phyloP scores from a whole-genome alignment of 1,140 invertebrate genomes.

The Drosophila yakuba region DNA sequence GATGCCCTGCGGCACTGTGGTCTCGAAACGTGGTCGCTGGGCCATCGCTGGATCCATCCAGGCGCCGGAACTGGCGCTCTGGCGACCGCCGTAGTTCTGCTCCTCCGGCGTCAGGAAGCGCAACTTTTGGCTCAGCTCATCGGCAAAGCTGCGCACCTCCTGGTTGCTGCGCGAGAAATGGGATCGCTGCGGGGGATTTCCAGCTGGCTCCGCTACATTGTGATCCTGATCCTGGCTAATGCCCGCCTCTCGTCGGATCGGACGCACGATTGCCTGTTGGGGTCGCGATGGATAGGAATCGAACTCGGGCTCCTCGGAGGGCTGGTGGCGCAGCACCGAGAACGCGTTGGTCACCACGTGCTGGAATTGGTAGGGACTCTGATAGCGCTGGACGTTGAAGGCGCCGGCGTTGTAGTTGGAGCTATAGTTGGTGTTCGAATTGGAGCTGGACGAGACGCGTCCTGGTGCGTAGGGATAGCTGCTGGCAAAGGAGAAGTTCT shows the following conservation, averaged over 20 bases:
- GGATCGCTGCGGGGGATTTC: conserved; percentile 44
- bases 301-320: conserved; percentile 49
- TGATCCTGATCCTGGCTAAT: conserved; percentile 9
- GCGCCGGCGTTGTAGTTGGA: conserved; percentile 15
- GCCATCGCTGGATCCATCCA: conserved; percentile 57
- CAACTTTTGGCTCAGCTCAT: conserved; percentile 77
- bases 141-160: conserved; percentile 72
- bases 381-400: conserved; percentile 64
- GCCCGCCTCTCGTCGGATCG: conserved; percentile 79
- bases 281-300: conserved; percentile 63
- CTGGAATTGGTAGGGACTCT: conserved; percentile 65
- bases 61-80: conserved; percentile 50
- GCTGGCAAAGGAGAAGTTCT: conserved; percentile 79
- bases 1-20: conserved; percentile 91
- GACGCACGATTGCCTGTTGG: conserved; percentile 85
- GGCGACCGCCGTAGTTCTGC: conserved; percentile 50
- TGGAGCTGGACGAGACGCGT: conserved; percentile 27
- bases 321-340: conserved; percentile 67
- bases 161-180: conserved; percentile 69
- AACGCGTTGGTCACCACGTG: conserved; percentile 74
- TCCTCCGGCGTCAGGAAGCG: conserved; percentile 73
- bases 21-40: conserved; percentile 88
- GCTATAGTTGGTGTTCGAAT: conserved; percentile 12
- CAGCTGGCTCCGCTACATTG: conserved; percentile 10
- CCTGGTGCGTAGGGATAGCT: conserved; percentile 75